phyloP scores from a whole-genome alignment of 2,888 invertebrate genomes.

The Laothoe populi region DNA sequence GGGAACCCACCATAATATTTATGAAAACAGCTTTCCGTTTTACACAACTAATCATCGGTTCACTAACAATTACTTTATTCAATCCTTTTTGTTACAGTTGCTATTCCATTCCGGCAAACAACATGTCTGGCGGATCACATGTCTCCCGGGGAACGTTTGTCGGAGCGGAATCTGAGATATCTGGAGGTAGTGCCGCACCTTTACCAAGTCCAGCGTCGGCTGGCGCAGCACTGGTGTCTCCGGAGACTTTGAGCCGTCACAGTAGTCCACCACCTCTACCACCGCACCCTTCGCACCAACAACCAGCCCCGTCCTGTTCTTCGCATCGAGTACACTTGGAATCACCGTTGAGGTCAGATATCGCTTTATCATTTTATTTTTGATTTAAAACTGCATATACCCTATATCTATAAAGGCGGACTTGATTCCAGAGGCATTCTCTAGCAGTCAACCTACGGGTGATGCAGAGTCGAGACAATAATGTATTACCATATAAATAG shows the following conservation, averaged over 20 bases:
- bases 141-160: slow-evolving; percentile 82
- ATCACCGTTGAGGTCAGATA: slow-evolving; percentile 76
- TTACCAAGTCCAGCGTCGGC: slow-evolving; percentile 90
- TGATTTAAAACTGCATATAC: too few species aligned
- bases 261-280: slow-evolving; percentile 83
- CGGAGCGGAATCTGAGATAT: slow-evolving; percentile 74
- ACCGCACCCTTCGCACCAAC: slow-evolving; percentile 82
- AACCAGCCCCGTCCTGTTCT: slow-evolving; percentile 80
- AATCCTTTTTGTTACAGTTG: slow-evolving; percentile 73
- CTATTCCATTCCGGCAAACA: slow-evolving; percentile 86
- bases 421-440: too few species aligned
- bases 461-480: too few species aligned
- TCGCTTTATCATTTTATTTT: background rate
- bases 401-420: too few species aligned
- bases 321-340: slow-evolving; percentile 84
- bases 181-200: slow-evolving; percentile 83
- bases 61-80: background rate
- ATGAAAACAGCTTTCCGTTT: background rate
- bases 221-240: slow-evolving; percentile 90
- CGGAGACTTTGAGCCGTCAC: slow-evolving; percentile 89
- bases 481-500: too few species aligned
- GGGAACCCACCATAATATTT: background rate
- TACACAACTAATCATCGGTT: too few species aligned
- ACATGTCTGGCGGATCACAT: slow-evolving; percentile 86
- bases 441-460: too few species aligned